Evolutionary conservation across 2,797 vertebrate species (phyloP), one percentile per base, ranked within the genome.

Genomic region (Xerus rutilus): DNA sequence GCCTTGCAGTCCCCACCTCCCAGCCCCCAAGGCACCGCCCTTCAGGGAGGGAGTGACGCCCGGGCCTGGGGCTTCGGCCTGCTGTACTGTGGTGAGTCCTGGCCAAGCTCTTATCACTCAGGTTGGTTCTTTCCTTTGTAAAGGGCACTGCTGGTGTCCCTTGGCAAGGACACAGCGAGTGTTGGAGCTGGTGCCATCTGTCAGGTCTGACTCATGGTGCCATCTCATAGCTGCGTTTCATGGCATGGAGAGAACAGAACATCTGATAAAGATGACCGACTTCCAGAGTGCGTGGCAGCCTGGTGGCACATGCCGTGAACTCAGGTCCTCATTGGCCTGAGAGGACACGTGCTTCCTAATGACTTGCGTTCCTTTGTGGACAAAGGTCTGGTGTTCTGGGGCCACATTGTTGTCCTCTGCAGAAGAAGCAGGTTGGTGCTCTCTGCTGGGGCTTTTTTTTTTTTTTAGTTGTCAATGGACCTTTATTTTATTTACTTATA

Each of bases 41-140:
- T 47, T 17, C 62, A 39, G n/a, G 13, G 25, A 0, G 62, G 76
- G 83, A 3, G 0, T 8, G 32, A 13, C 1, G 0, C 15, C 35
- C 14, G 11, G 11, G 5, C 67, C 52, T 28, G 10, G 2, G 32
- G 1, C 15, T 18, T 5, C 7, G 45, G 39, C 39, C 57, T 72
- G 0, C 77, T 86, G 43, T 30, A 3, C 1, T 1, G 47, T 3
- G 72, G 88, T 47, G 39, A 15, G 62, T 39, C 73, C 79, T 8
- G 82, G 70, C 30, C 49, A 2, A 6, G 6, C 28, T 17, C 28
- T 35, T 32, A 0, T 0, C 43, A 2, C 73, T 14, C 59, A 30
- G 62, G 21, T 32, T 83, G 47, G 72, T 32, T 73, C 81, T 47
- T 0, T 43, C n/a, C 86, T 13, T 7, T 78, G 47, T 45, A 43